Evolutionary conservation across 2,113 vertebrate genomes (phyloP), one percentile per base, ranked within the genome.

Genomic region (Prietella phreatophila): DNA sequence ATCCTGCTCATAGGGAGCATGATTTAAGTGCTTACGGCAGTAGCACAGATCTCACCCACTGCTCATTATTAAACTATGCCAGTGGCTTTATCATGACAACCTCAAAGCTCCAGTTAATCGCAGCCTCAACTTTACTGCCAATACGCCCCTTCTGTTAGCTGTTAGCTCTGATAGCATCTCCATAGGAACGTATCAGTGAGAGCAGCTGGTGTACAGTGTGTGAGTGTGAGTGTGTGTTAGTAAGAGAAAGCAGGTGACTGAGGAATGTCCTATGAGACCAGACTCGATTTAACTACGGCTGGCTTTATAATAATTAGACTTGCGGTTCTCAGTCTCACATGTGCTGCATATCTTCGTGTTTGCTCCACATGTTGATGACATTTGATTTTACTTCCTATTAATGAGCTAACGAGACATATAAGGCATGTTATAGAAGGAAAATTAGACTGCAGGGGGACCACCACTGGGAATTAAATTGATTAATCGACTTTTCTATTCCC

Each of bases 181-280:
- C 36, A 17, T 89, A 92, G 92, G 93, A 93, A 92, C 90, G 81
- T 92, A 93, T 93, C 61, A 90, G 75, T 87, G 89, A 50, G 93
- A 94, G 93, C 93, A 94, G 94, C 94, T 94, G 94, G 91, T 91
- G 92, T 93, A 93, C 92, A 93, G 92, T 93, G 91, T 92, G 89
- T 86, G 88, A 89, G 92, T 91, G 42, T 47, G 42, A 47, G 42
- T 47, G 42, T 90, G 92, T 92, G 91, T 90, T 91, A 89, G 88
- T 93, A 93, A 94, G 91, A 92, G 92, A 93, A 94, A 95, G 93
- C 94, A 95, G 93, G 93, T 94, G 93, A 94, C 90, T 22, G 1
- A 89, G 89, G 93, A 94, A 95, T 94, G 93, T 80, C 56, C 65
- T 89, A 86, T 87, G 92, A 93, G 92, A 75, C 79, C 88, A 87